Base-by-base conservation (phyloP, 2,797 vertebrate genomes). In the Ctenopoma kingsleyae region DNA sequence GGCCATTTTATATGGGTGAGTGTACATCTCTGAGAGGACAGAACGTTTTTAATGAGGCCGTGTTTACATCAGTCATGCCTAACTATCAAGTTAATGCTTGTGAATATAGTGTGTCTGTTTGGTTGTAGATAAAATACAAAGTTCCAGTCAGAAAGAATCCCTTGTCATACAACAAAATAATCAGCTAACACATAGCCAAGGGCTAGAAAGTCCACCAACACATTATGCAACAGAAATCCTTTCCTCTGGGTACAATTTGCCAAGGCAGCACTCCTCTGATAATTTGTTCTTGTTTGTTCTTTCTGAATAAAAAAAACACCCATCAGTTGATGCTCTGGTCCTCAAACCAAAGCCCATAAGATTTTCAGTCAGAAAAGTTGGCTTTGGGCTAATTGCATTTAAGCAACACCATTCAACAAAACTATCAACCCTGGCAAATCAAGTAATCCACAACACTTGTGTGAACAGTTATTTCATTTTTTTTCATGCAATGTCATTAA, bases 221-320 rank as follows among this genome's bases (percentile, higher is more conserved):
- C 54, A 68, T 60, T 62, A 56, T 19, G 30, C 35, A 30, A 27
- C 49, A 71, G 11, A 65, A 56, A 55, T 72, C 63, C 63, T 46
- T 35, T 75, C 73, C 63, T 67, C 44, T 46, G 63, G 60, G 71
- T 71, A 32, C 32, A 78, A 61, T 75, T 69, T 82, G 64, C 57
- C 36, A 66, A 69, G 35, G 67, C 72, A 58, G 77, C 41, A 63
- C 52, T 73, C 32, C 56, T 72, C 58, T 61, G 72, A 59, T 82
- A 79, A 85, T 84, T 82, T 80, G 66, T 65, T 74, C 68, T 69
- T 77, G 75, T 84, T 84, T 81, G 70, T 76, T 71, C 52, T 72
- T 58, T 69, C 46, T 55, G 30, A 71, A 68, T 71, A 53, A 80
- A 49, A 80, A 49, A 71, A 67, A 56, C 41, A 74, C 44, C 71